Conservation (phyloP, 2,113 vertebrate species). For the Lophura nycthemera region DNA sequence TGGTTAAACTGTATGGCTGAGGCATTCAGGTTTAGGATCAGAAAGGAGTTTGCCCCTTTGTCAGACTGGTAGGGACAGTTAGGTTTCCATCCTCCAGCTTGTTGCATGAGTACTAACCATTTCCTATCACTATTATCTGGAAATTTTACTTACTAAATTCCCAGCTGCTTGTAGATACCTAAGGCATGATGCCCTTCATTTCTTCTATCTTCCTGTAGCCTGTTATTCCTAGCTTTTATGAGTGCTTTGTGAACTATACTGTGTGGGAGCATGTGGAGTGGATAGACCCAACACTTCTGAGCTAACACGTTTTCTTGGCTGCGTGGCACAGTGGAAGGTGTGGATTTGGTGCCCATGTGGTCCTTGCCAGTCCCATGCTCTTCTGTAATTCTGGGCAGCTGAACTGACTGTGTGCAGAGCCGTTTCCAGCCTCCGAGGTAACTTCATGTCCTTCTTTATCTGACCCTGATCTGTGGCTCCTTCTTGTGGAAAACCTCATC, state of each 20-base stretch:
- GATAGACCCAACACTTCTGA: not conserved
- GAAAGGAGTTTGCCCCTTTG: not conserved
- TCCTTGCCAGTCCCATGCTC: not conserved
- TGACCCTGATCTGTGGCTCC: not conserved
- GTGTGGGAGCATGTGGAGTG: not conserved
- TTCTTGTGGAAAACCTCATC: not conserved
- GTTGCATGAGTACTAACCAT: not conserved
- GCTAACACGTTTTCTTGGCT: not conserved
- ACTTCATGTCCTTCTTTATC: not conserved
- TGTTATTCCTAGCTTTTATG: not conserved
- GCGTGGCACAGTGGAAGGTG: not conserved
- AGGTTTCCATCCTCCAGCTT: not conserved
- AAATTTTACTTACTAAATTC: not conserved
- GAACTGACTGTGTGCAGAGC: not conserved
- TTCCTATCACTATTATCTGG: not conserved
- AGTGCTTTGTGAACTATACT: not conserved
- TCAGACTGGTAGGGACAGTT: not conserved
- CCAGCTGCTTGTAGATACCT: not conserved
- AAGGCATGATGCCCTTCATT: not conserved
- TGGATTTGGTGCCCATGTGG: not conserved
- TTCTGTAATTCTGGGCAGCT: not conserved
- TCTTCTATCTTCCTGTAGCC: not conserved
- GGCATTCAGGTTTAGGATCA: not conserved
- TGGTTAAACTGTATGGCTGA: not conserved
- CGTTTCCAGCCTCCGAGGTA: not conserved